Evolutionary conservation across 2,888 invertebrate genomes (phyloP).

Genomic region (Endomychus coccineus): DNA sequence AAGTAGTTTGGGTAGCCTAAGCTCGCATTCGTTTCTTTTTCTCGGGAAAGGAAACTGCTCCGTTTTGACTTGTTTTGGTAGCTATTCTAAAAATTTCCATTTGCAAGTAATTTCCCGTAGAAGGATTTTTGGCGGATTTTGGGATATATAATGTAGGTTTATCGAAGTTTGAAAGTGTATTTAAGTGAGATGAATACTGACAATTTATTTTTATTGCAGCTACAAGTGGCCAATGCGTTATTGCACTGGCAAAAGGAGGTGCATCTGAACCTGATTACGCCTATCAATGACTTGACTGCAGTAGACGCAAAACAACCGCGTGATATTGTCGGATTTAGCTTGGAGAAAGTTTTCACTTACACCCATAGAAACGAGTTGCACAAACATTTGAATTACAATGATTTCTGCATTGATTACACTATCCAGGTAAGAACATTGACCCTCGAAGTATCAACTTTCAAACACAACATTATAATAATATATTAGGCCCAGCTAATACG

Average conservation of each 20-base stretch:
- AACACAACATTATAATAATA: no score
- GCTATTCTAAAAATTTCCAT: conserved; percentile 3
- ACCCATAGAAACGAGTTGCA: conserved; percentile 54
- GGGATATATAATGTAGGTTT: no score
- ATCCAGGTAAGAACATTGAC: conserved; percentile 51
- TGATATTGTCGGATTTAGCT: conserved; percentile 56
- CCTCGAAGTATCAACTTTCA: background rate
- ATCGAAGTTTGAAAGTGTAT: no score
- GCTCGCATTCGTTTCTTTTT: no score
- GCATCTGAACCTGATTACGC: conserved; percentile 54
- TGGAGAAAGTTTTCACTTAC: conserved; percentile 54
- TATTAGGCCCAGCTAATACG: no score
- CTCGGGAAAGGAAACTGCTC: no score
- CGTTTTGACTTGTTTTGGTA: no score
- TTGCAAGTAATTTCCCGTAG: no score
- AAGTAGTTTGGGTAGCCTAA: no score
- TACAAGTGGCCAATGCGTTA: conserved; percentile 31
- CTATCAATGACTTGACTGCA: conserved; percentile 49
- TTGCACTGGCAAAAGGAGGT: conserved; percentile 52
- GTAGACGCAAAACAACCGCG: conserved; percentile 50
- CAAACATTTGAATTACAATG: conserved; percentile 49
- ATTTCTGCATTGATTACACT: conserved; percentile 62
- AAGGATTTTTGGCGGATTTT: no score
- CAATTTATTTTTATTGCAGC: conserved; percentile 22
- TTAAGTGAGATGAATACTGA: background rate